Conservation (phyloP, 2,113 vertebrate genomes). For the Myiagra hebetior region DNA sequence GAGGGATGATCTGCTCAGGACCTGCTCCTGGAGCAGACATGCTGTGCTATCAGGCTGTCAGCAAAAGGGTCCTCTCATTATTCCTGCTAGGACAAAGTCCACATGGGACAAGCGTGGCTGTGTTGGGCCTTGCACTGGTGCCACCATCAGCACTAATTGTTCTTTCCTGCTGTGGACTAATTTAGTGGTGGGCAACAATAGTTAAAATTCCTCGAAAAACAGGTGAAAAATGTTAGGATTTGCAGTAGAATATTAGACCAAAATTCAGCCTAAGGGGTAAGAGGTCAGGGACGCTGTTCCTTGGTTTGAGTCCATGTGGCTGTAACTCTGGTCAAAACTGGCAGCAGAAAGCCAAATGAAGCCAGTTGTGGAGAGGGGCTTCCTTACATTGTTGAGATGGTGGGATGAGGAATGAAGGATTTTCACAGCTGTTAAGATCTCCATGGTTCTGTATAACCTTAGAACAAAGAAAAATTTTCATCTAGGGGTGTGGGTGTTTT, state of each 20-base stretch:
- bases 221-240: not conserved
- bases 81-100: not conserved
- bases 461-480: not conserved
- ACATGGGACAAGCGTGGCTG: not conserved
- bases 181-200: not conserved
- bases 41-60: not conserved
- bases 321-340: not conserved
- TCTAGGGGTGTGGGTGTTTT: not conserved
- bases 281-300: not conserved
- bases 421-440: not conserved
- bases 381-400: not conserved
- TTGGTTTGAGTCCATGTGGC: not conserved
- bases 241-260: not conserved
- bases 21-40: not conserved
- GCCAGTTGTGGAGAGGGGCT: not conserved
- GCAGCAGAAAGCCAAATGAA: not conserved
- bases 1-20: not conserved
- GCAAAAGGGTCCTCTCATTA: not conserved
- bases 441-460: not conserved
- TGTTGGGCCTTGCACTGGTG: not conserved
- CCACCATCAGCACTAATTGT: not conserved
- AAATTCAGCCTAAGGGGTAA: not conserved
- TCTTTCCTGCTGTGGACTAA: not conserved
- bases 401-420: not conserved
- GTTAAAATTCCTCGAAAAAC: not conserved